Evolutionary conservation across 2,113 vertebrate genomes (phyloP), one percentile per base, ranked within the genome.

Genomic region (Corynorhinus townsendii): DNA sequence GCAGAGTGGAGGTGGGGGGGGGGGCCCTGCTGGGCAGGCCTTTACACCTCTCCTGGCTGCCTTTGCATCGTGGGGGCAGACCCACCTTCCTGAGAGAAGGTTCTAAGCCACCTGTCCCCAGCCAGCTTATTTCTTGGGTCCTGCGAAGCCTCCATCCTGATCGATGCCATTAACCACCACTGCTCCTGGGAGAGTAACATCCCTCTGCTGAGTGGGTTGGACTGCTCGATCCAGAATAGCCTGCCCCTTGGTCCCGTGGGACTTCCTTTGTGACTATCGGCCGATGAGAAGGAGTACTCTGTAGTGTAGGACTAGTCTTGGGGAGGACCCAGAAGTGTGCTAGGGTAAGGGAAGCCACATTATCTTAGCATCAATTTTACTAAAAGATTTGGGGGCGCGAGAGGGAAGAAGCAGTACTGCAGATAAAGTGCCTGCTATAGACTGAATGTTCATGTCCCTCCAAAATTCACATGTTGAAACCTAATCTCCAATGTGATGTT

Each of bases 1-100:
- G 35, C 8, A 20, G 71, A 24, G 11, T 11, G 49, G 7, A 33
- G 40, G 4, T 20, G 0, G 0, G 71, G 43, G 35, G 0, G 0
- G 71, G 43, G 35, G 5, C 11, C 66, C 59, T 52, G 43, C 35
- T 0, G 7, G 35, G 15, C 12, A 20, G 20, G 54, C 30, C 15
- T 68, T 69, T 22, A 7, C 4, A 26, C 71, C 22, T 38, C 77
- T 28, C 59, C 92, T 17, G 68, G 45, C 49, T 87, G 30, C 22
- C 5, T 64, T 7, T 26, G 73, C 64, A 26, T 20, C 89, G 20
- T 28, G 49, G 52, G 49, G 47, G 26, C 40, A 59, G 69, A 79
- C 14, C 28, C 33, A 35, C 4, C 4, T 10, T 69, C 24, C 76
- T 16, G 28, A 43, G 77, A 62, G 68, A 62, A 62, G 80, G 71